Conservation (phyloP, 2,888 invertebrate genomes). For the Acrocyrtus sp. region DNA sequence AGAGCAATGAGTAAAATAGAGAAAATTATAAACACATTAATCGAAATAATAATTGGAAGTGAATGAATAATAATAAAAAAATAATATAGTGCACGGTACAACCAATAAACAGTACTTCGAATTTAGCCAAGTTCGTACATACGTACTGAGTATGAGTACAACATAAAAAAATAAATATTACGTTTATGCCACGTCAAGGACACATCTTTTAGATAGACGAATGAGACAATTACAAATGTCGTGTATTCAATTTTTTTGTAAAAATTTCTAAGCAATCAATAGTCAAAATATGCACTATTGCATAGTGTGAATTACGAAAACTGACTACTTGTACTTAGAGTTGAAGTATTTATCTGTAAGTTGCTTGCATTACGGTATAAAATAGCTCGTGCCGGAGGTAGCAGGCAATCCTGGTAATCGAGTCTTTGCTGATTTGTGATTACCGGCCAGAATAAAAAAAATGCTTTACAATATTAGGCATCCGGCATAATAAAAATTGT, state of each 20-base stretch:
- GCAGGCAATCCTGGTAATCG: no score
- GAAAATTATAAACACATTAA: constrained; percentile 12
- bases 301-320: no score
- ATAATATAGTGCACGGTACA: background rate
- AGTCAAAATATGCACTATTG: no score
- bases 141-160: constrained; percentile 10
- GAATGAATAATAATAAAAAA: constrained; percentile 23
- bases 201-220: no score
- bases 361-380: no score
- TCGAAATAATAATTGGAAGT: constrained; percentile 24
- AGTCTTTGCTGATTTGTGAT: no score
- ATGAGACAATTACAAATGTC: constrained; percentile 43
- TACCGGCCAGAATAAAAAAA: no score
- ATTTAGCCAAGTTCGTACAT: background rate
- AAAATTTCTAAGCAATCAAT: background rate
- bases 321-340: background rate
- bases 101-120: background rate
- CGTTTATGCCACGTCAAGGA: no score
- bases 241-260: constrained; percentile 15
- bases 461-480: no score
- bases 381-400: no score
- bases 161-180: constrained; percentile 18
- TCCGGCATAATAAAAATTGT: no score
- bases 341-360: background rate
- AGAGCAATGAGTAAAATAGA: constrained; percentile 22